Base-by-base conservation (phyloP, 2,888 invertebrate species). In the Leptopterna dolabrata region DNA sequence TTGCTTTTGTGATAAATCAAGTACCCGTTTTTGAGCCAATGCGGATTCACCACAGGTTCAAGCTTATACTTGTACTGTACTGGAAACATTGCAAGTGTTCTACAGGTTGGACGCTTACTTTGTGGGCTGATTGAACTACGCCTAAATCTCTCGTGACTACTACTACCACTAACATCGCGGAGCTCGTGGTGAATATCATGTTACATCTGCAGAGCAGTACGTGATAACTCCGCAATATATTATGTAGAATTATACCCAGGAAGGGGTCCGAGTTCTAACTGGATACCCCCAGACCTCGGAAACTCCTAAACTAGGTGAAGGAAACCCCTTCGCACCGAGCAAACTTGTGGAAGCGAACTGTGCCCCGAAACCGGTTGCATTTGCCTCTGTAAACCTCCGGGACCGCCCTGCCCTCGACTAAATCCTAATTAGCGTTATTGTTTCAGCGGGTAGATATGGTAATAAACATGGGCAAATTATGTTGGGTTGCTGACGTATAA, bases 351-450 rank as follows among this genome's bases (percentile, higher is more conserved):
- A 29, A 14, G n/a, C 41, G 36, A 36, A 36, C 41, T 16, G 36
- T 16, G 36, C 16, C n/a, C n/a, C 73, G 41, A 36, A 41, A 36
- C 7, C 9, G 30, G 73, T 36, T 30, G 73, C 36, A 36, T 36
- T 36, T 36, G 36, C 36, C 36, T 36, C 36, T 36, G 30, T 9
- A 73, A 29, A 14, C 36, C 71, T 14, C n/a, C 0, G 6, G 73
- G 55, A 19, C 7, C 9, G n/a, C 55, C 19, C 63, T 24, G 11
- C 51, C 51, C 51, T 1, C 14, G 9, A 24, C 73, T 73, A 73
- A 73, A 73, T 73, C 73, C 73, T 73, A 73, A 73, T 73, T 73
- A 73, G 29, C 36, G 41, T 36, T 73, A 73, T 73, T 73, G 73
- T 73, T 73, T 73, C 73, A 73, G 19, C 24, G n/a, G 63, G 63